Conservation (phyloP, 2,113 vertebrate species). For the human region GRCh38 chr3:31365001-31365500, state of each 20-base stretch:
- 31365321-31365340: neutral
- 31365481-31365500: neutral
- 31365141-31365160: neutral
- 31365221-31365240: neutral
- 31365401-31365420: neutral
- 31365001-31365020: neutral
- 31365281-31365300: neutral
- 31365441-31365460: neutral
- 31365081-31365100: neutral
- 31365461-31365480: neutral
- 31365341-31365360: neutral
- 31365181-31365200: neutral
- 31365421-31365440: neutral
- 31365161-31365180: neutral
- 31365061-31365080: neutral
- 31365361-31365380: neutral
- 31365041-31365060: neutral
- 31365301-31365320: neutral
- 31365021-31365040: neutral
- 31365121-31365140: neutral
- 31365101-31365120: neutral
- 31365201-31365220: neutral
- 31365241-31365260: neutral
- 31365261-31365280: neutral
- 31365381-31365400: neutral